Percentiles rank a stretch among this genome's conserved stretches.
These are phyloP conservation scores for Dione juno DNA, from an alignment of 2,888 invertebrate species.

Conservation along the genomic window DNA sequence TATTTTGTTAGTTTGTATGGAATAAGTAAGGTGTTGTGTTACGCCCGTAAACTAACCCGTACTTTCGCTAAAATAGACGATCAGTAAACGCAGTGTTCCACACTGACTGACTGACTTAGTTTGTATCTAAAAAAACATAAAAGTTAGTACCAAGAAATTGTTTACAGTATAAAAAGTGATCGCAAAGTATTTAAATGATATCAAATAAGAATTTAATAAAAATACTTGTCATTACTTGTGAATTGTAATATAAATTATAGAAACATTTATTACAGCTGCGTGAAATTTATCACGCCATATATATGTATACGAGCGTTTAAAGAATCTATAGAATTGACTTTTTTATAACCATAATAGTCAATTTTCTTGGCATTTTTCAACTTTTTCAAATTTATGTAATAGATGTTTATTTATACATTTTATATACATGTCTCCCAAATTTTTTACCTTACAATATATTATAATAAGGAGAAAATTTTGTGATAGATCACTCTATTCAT, in stretches of 20 bases:
- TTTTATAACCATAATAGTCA: constrained; percentile 1
- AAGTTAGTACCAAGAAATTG: background rate
- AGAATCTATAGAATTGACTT: constrained; percentile 4
- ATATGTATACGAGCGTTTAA: constrained; percentile 23
- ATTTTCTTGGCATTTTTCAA: constrained; percentile 21
- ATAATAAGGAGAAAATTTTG: too few relatives aligned
- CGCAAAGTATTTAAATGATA: background rate
- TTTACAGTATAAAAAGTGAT: background rate
- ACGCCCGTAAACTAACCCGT: too few relatives aligned
- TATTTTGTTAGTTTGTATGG: too few relatives aligned
- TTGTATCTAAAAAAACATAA: too few relatives aligned
- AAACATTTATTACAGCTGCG: constrained; percentile 7
- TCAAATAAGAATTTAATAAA: constrained; percentile 10
- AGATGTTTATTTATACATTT: too few relatives aligned
- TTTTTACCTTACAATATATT: too few relatives aligned
- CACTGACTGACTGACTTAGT: too few relatives aligned
- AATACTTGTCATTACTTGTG: constrained; percentile 2
- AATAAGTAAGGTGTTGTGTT: too few relatives aligned
- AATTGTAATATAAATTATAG: constrained; percentile 10
- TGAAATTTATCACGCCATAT: constrained; percentile 16
- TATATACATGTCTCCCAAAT: too few relatives aligned
- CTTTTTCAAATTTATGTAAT: constrained; percentile 5
- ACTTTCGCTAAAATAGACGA: too few relatives aligned
- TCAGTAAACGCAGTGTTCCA: too few relatives aligned
- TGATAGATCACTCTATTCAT: too few relatives aligned